Evolutionary conservation across 53 echinoderm and acorn worm species (phyloP), one percentile per base, ranked within the genome.

Genomic region (Paracentrotus lividus): DNA sequence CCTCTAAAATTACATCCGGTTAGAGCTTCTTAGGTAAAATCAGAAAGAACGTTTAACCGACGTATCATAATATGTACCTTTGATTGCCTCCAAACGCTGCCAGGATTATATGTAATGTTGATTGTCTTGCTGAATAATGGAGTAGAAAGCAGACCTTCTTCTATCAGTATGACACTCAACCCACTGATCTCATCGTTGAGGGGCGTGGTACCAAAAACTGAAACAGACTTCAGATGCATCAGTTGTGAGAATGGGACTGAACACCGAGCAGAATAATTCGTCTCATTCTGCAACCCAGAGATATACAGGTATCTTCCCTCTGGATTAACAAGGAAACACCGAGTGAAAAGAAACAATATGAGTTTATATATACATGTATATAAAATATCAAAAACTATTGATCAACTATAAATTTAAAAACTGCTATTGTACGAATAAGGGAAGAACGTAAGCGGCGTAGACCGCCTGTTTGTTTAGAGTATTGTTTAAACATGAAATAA

Each of bases 141-240:
- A 18, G 10, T 72, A 18, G 72, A 21, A 20, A 72, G 6, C 36
- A 40, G 5, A 18, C 72, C 40, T 36, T 72, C 72, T 72, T 72
- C 72, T 20, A 72, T 40, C 5, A 72, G 21, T 21, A 38, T 40
- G 0, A 72, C 72, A 72, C 38, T 40, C 72, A 72, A 40, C 40
- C 40, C 72, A 8, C 72, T 14, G 36, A 13, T 21, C 16, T 40
- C 27, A 72, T 21, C 72, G 72, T 2, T 72, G 72, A 72, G 72
- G n/a, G 72, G 72, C 72, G 72, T 72, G 40, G 40, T 40, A 72
- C 72, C 72, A 72, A 40, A 72, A 72, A 20, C 72, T 36, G 72
- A 72, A 72, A 40, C 72, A 72, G 1, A 72, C 4, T 40, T 72
- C 40, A 40, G 15, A 36, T 36, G 40, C 4, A 40, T 72, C 20